phyloP scores from a whole-genome alignment of 1,140 invertebrate genomes.

The Aleiodes sp. region DNA sequence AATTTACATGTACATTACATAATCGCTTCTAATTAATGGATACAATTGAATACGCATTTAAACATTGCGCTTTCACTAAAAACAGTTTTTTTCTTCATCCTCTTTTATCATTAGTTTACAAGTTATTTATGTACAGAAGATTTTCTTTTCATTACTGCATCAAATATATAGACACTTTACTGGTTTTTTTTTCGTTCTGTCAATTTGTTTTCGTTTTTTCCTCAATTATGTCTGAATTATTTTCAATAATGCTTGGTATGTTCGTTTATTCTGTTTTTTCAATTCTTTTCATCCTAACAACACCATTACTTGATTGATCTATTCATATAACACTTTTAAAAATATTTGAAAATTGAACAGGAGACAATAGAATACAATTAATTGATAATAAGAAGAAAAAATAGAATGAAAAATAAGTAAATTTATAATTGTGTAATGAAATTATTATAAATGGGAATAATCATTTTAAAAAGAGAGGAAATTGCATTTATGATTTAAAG shows the following conservation, averaged over 20 bases:
- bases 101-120: background rate
- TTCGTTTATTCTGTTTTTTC: conserved; percentile 42
- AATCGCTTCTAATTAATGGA: background rate
- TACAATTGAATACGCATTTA: background rate
- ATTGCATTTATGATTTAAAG: background rate
- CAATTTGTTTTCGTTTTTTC: background rate
- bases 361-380: conserved; percentile 49
- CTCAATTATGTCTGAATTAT: background rate
- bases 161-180: conserved; percentile 45
- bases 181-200: conserved; percentile 42
- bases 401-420: conserved; percentile 43
- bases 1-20: background rate
- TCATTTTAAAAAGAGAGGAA: conserved; percentile 37
- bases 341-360: conserved; percentile 56
- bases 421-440: conserved; percentile 27
- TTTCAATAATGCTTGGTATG: background rate
- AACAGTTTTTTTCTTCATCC: background rate
- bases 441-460: conserved; percentile 42
- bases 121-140: conserved; percentile 17
- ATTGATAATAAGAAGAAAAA: conserved; percentile 46
- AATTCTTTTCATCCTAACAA: conserved; percentile 44
- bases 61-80: too few species aligned
- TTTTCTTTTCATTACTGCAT: background rate
- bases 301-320: conserved; percentile 52
- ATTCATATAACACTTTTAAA: conserved; percentile 56